Evolutionary conservation across 2,888 invertebrate genomes (phyloP).

Genomic region (Ophion obscuratus): DNA sequence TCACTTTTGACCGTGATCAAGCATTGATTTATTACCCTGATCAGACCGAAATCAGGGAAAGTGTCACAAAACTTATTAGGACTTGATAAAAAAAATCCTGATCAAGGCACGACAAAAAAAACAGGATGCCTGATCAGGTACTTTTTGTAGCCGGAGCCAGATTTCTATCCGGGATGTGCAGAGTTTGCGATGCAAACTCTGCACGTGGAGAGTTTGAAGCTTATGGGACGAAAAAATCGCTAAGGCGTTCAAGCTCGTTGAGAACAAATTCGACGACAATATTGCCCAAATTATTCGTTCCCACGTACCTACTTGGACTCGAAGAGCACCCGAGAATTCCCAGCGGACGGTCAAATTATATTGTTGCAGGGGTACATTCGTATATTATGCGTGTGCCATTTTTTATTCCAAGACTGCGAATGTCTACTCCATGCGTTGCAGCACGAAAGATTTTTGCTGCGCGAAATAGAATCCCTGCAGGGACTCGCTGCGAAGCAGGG

Average conservation of each 20-base stretch:
- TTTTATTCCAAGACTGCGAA: slow-evolving; percentile 27
- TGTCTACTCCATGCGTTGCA: background rate
- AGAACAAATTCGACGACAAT: slow-evolving; percentile 56
- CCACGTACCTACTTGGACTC: slow-evolving; percentile 63
- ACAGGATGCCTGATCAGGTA: no score
- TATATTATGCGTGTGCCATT: slow-evolving; percentile 12
- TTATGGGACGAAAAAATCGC: no score
- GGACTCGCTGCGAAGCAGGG: background rate
- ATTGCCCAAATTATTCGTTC: slow-evolving; percentile 66
- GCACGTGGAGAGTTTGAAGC: no score
- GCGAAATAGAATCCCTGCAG: slow-evolving; percentile 55
- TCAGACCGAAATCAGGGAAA: no score
- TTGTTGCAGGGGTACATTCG: slow-evolving; percentile 47
- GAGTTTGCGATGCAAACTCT: no score
- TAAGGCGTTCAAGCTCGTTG: background rate
- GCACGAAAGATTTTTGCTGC: slow-evolving; percentile 34
- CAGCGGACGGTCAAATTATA: slow-evolving; percentile 39
- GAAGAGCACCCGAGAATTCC: slow-evolving; percentile 28
- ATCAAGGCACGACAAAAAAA: no score
- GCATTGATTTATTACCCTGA: no score
- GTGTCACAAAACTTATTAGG: no score
- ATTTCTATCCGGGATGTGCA: no score
- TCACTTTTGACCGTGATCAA: no score
- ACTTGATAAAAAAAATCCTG: no score
- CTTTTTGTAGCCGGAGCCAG: no score